Evolutionary conservation across 2,113 vertebrate species (phyloP), one percentile per base, ranked within the genome.

Genomic region (Tragelaphus scriptus): DNA sequence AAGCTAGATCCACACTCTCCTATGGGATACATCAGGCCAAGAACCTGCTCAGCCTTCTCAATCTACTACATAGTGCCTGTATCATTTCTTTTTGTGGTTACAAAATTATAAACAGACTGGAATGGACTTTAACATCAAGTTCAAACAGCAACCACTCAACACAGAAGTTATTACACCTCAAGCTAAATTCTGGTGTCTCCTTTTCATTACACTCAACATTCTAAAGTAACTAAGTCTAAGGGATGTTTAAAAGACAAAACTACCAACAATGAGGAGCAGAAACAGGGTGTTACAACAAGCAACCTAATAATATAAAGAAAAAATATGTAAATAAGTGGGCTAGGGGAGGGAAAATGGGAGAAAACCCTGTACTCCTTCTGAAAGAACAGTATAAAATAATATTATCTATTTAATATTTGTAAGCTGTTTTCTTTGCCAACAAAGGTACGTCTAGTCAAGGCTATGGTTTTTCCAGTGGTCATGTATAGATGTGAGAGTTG

Each of bases 141-240:
- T 88, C 59, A 91, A 44, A 86, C 0, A 40, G 47, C 19, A 77
- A 61, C 19, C 65, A 21, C 28, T 96, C 55, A 36, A 84, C n/a
- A 68, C 7, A 40, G 65, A 93, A 68, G 14, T 5, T n/a, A 28
- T 21, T 25, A 47, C 90, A 81, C 80, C 85, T 90, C 40, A 25
- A 13, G 51, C n/a, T 15, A 86, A 96, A 92, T 92, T 88, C 89
- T 91, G 36, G 90, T 61, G 26, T 82, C n/a, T 71, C 40, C 80
- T 90, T 92, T 58, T 56, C 44, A 58, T 82, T 55, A 88, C n/a
- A 96, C 59, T 96, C 81, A 96, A 93, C 47, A 82, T 95, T 92
- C 65, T 90, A 87, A 95, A 88, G 49, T 21, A 86, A 96, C 40
- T 75, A 82, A 91, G 85, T 85, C 32, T 94, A 96, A 96, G 12